Base-by-base conservation (phyloP, 64 coral and sea anemone species). In the Stichodactyla helianthus region DNA sequence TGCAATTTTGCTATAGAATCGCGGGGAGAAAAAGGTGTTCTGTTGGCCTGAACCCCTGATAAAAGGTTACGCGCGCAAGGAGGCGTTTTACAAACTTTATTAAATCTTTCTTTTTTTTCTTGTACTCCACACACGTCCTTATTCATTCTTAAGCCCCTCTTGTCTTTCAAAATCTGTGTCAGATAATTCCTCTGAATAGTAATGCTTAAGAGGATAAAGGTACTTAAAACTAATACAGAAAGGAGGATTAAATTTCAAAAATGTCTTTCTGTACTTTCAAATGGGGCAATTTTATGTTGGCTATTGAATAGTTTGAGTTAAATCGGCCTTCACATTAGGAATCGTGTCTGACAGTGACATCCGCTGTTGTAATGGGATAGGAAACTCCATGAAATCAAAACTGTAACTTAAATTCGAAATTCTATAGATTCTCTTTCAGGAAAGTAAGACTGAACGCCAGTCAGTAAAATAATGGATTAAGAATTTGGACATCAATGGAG, bases 371-470 rank as follows among this genome's bases (percentile, higher is more conserved):
- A 51, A 81, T 81, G 52, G 50, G 18, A 81, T 51, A 52, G 78
- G 78, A 81, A 81, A 81, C 50, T 81, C 78, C n/a, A 16, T 81
- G 78, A 81, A 81, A 81, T 81, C 78, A 52, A 54, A 81, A 52
- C 50, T 81, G n/a, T 23, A 74, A 74, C 68, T 74, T 74, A 74
- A 74, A 74, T 26, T 74, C 27, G 25, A 31, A 74, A 74, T 8
- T 19, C 8, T 44, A 44, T 44, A 44, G 35, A 44, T 44, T 44
- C 27, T 74, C 23, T n/a, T 74, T 27, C 20, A 74, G 27, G 23
- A n/a, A 31, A 26, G 12, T 74, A 74, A 19, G 27, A 8, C 27
- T 31, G 25, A 26, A 9, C 22, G 19, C 8, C 10, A 5, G 6
- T 20, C 8, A 25, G 20, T 35, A 44, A 44, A 44, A 4, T 9